phyloP scores from a whole-genome alignment of 2,113 vertebrate species.

The Sterrhoptilus dennistouni region DNA sequence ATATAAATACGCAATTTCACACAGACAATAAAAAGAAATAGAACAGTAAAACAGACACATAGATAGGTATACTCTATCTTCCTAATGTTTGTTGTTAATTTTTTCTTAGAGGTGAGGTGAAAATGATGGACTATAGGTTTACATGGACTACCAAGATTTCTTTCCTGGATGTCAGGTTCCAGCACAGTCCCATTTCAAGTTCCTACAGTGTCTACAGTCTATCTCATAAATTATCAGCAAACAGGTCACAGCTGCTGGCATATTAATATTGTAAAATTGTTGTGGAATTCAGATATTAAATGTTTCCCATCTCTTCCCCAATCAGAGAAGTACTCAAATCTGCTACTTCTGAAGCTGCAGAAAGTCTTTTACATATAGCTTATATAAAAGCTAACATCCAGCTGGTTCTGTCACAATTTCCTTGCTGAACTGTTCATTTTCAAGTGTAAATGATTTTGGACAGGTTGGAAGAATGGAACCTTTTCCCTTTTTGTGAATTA shows the following conservation, averaged over 20 bases:
- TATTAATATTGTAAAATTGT: not conserved
- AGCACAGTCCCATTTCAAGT: not conserved
- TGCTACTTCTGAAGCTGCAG: not conserved
- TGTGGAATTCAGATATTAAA: not conserved
- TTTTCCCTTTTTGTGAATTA: not conserved
- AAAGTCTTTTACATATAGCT: not conserved
- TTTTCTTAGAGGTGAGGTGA: not conserved
- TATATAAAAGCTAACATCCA: not conserved
- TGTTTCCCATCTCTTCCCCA: not conserved
- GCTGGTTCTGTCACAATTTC: not conserved
- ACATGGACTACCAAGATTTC: not conserved
- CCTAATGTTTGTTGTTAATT: not conserved
- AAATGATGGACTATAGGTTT: not conserved
- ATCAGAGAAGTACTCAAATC: not conserved
- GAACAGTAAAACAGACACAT: constrained; percentile 26
- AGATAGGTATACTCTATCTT: not conserved
- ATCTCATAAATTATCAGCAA: not conserved
- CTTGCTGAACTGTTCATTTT: not conserved
- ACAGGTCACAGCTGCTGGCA: not conserved
- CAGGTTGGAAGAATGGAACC: not conserved
- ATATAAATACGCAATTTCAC: not conserved
- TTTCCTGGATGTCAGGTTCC: not conserved
- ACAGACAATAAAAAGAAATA: constrained; percentile 9
- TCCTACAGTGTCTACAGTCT: not conserved
- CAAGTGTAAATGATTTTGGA: not conserved